Base-by-base conservation (phyloP, 2,888 invertebrate species). In the Papilio gigon region DNA sequence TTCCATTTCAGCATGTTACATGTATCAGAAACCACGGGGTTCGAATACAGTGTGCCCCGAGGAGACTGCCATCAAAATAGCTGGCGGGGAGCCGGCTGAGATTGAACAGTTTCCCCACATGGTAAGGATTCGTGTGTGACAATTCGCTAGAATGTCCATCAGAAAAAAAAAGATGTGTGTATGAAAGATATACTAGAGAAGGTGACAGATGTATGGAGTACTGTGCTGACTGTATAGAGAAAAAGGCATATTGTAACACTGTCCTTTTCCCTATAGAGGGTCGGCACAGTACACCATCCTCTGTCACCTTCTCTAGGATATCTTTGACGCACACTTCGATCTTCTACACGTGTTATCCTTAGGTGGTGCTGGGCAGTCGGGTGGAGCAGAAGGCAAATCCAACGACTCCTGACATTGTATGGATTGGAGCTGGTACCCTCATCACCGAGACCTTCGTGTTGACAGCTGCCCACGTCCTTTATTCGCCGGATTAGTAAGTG, bases 401-500 rank as follows among this genome's bases (percentile, higher is more conserved):
- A 1, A 27, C 50, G 27, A 1, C 12, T 0, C 2, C 50, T 0
- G 73, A 73, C 5, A 73, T 76, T 11, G 37, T 47, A 17, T 81
- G 82, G 82, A 65, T 80, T 9, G 80, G 77, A 0, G 83, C 78
- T 1, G 82, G 82, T 0, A 71, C 80, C 1, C 73, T 82, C 6
- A 76, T 82, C 68, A 82, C 79, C 59, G 77, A 80, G 40, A 69
- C 70, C 60, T 82, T 73, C 40, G 76, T 82, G 3, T 70, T 82
- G n/a, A 81, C 83, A 0, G 82, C 82, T 0, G 80, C 70, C 0
- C 77, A 77, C 47, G 74, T 76, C 0, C 70, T 75, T 0, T 66
- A 14, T 14, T 63, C 68, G 12, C 60, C 65, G 4, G 62, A 71
- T 4, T 14, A 70, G 82, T 81, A 63, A 75, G 79, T 76, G 40